A percentile compares a stretch with the other conserved stretches of the same genome.
phyloP scores from a whole-genome alignment of 2,797 vertebrate genomes.

The Cephalopachus bancanus region DNA sequence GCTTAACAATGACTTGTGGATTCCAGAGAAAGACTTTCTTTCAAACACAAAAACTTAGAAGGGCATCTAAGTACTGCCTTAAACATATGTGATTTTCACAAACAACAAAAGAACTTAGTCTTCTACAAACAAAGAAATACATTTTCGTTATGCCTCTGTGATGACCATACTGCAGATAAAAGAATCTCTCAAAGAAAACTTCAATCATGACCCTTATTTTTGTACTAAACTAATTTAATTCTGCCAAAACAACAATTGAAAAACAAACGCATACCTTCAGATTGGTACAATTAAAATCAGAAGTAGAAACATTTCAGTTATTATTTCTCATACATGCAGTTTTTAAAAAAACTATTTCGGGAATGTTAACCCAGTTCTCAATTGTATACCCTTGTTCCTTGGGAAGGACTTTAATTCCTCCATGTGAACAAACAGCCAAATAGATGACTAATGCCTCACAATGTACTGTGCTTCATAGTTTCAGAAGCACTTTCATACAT shows the following conservation, averaged over 20 bases:
- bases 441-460: background rate
- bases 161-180: background rate
- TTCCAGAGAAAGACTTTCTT: background rate
- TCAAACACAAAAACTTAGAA: constrained; percentile 31
- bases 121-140: background rate
- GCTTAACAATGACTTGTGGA: background rate
- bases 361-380: background rate
- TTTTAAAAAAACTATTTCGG: background rate
- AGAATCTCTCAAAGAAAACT: background rate
- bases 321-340: background rate
- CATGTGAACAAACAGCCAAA: background rate
- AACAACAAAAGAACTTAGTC: background rate
- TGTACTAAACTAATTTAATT: background rate
- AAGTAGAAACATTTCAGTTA: constrained; percentile 21
- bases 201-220: background rate
- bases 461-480: background rate
- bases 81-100: constrained; percentile 27
- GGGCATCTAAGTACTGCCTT: background rate
- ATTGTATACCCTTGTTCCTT: background rate
- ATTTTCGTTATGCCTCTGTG: background rate
- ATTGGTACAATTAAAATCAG: background rate
- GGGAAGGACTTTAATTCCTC: background rate
- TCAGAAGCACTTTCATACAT: background rate
- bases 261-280: background rate
- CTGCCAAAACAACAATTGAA: background rate